Conservation (phyloP, 2,797 vertebrate species). For the Sternotherus odoratus region DNA sequence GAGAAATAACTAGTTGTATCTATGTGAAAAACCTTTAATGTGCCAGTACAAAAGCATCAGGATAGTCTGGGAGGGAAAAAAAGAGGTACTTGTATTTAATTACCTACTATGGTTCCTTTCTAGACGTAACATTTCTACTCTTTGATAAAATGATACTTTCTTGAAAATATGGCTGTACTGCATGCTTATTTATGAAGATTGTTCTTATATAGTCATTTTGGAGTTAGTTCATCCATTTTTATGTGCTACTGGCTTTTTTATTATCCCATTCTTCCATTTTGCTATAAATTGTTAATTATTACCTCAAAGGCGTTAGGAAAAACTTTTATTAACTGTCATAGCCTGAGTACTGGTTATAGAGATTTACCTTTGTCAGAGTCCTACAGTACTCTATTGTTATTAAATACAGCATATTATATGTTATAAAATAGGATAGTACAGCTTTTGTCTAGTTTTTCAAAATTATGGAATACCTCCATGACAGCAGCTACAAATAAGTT, state of each 20-base stretch:
- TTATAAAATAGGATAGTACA: neutral
- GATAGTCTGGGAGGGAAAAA: neutral
- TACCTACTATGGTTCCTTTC: neutral
- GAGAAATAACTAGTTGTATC: neutral
- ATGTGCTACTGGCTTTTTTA: constrained; percentile 39
- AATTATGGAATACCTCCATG: neutral
- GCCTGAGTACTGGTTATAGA: constrained; percentile 39
- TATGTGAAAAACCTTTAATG: neutral
- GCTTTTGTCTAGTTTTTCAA: constrained; percentile 9
- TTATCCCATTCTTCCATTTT: constrained; percentile 3
- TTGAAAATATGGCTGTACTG: neutral
- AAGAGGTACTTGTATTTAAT: neutral
- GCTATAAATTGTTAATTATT: constrained; percentile 69
- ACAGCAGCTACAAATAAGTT: neutral
- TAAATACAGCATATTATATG: neutral
- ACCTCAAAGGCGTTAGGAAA: constrained; percentile 23
- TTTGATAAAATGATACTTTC: neutral
- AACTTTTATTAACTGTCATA: constrained; percentile 48
- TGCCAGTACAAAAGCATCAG: neutral
- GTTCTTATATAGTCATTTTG: neutral
- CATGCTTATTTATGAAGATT: constrained; percentile 23
- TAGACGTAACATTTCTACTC: neutral
- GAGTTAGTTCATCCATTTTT: constrained; percentile 44
- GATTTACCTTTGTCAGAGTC: constrained; percentile 49
- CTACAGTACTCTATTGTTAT: neutral